Conservation (phyloP, 1,140 invertebrate species). For the Tetramorium alpestre region DNA sequence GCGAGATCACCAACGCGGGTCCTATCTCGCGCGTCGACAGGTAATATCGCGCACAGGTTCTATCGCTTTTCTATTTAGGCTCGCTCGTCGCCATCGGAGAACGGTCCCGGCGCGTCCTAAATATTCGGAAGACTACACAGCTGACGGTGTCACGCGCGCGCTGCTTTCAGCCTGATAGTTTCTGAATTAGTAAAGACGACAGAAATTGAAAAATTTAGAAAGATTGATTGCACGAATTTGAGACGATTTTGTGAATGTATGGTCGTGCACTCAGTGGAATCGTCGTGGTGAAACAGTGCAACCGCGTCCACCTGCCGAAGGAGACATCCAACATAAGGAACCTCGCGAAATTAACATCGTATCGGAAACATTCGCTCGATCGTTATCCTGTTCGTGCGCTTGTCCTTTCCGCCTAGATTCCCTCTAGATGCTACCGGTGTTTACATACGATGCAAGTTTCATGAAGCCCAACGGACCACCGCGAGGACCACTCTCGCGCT, state of each 20-base stretch:
- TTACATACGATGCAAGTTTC: conserved; percentile 70
- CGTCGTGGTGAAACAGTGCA: neutral
- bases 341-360: neutral
- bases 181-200: no score
- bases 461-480: conserved; percentile 59
- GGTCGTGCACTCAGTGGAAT: neutral
- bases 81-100: neutral
- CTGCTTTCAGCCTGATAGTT: neutral
- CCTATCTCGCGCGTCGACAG: conserved; percentile 74
- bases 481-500: conserved; percentile 19
- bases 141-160: no score
- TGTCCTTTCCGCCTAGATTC: neutral
- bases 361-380: conserved; percentile 48
- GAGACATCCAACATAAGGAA: neutral
- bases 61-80: neutral
- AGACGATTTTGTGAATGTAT: neutral
- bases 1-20: conserved; percentile 76
- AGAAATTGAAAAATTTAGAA: no score
- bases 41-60: conserved; percentile 63
- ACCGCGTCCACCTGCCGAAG: neutral
- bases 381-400: conserved; percentile 24
- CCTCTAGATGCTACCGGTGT: conserved; percentile 8
- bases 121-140: neutral
- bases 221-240: neutral
- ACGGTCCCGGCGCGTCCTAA: neutral